Conservation (phyloP, 2,113 vertebrate species). For the Petrocephalus microphthalmus region DNA sequence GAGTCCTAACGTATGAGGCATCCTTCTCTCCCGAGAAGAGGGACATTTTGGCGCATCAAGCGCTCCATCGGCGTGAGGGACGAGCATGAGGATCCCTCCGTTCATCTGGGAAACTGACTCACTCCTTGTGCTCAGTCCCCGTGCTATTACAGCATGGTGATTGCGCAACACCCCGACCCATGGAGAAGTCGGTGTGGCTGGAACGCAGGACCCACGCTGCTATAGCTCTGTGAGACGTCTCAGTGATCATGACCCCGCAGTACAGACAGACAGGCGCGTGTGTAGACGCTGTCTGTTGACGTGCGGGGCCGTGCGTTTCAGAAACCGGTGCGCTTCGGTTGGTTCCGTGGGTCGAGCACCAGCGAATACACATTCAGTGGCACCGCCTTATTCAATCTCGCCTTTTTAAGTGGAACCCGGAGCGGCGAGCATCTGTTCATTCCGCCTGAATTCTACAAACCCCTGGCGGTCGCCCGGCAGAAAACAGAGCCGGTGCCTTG, state of each 20-base stretch:
- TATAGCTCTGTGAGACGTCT: neutral
- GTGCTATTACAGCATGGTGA: neutral
- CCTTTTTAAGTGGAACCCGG: neutral
- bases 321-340: neutral
- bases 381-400: neutral
- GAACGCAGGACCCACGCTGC: neutral
- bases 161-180: neutral
- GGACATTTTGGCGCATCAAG: neutral
- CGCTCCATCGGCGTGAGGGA: neutral
- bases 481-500: neutral
- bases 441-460: neutral
- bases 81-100: neutral
- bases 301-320: neutral
- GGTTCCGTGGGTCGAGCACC: neutral
- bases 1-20: neutral
- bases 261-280: neutral
- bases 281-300: neutral
- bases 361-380: neutral
- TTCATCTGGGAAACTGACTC: conserved; percentile 8
- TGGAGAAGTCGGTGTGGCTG: neutral
- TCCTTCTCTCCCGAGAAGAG: neutral
- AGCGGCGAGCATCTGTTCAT: neutral
- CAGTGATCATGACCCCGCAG: neutral
- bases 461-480: neutral
- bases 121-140: neutral